These are phyloP conservation scores for Dorcus parallelipipedus DNA, from an alignment of 2,888 invertebrate species.

Conservation along the genomic window DNA sequence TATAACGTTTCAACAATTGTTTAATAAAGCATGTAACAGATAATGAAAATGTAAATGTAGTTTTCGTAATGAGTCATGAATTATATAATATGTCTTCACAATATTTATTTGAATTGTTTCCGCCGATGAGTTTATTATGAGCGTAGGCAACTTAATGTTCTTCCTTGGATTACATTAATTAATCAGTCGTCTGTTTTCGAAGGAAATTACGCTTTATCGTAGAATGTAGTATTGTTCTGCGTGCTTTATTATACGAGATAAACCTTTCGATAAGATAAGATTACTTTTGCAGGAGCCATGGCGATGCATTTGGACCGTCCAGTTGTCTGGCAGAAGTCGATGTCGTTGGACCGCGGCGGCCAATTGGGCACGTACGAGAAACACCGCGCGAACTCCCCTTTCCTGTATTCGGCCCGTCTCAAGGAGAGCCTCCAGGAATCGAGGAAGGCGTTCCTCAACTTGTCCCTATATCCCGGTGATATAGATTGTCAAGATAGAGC, in stretches of 20 bases:
- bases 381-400: slow-evolving; percentile 11
- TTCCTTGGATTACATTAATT: background rate
- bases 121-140: background rate
- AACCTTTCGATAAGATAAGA: slow-evolving; percentile 23
- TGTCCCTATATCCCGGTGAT: slow-evolving; percentile 14
- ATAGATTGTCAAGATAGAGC: background rate
- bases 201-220: background rate
- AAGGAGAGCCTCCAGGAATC: slow-evolving; percentile 34
- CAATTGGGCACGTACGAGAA: slow-evolving; percentile 3
- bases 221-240: no score
- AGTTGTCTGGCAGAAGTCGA: slow-evolving; percentile 29
- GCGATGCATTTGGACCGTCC: slow-evolving; percentile 25
- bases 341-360: slow-evolving; percentile 23
- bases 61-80: no score
- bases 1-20: no score
- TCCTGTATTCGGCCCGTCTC: slow-evolving; percentile 19
- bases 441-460: slow-evolving; percentile 34
- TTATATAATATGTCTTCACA: background rate
- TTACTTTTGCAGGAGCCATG: slow-evolving; percentile 21
- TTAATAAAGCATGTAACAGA: no score
- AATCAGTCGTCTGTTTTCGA: background rate
- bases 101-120: background rate
- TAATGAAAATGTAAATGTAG: no score
- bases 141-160: background rate
- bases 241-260: background rate